Evolutionary conservation across 2,113 vertebrate species (phyloP), one percentile per base, ranked within the genome.

Genomic region (Neogale vison): DNA sequence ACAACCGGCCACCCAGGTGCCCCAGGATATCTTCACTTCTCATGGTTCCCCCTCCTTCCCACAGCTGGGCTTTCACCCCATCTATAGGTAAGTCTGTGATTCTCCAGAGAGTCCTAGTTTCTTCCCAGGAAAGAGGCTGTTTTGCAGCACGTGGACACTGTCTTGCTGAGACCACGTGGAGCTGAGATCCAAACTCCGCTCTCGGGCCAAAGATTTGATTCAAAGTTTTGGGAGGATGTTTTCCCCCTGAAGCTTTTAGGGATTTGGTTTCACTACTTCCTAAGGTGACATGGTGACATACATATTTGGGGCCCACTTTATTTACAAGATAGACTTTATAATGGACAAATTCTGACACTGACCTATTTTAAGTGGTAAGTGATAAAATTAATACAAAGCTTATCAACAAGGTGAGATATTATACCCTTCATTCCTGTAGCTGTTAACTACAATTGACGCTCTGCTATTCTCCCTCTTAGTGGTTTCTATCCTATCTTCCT

Each of bases 361-460:
- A 36, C 45, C 23, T 55, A 52, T 57, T 72, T 63, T 21, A 57
- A 92, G 63, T 10, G 47, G 20, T 39, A 39, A 84, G 11, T 31
- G 77, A 24, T 79, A 63, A 94, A 88, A 79, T n/a, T 42, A 59
- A 71, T 57, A 45, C 5, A 85, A 94, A 81, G 45, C 18, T 67
- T 5, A 0, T 42, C 31, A 71, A 77, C 4, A n/a, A 92, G 77
- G 69, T 26, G 11, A 0, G 24, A 31, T 29, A 36, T 39, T 3
- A 24, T 11, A 10, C 31, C 24, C 45, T 84, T 83, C 63, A 63
- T 84, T 81, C 88, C 52, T 7, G 2, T 2, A 52, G 83, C 69
- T 69, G 13, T 50, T 76, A 11, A 34, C 17, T 59, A 11, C 18
- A 42, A 69, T 3, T 1, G 42, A 29, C 4, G 31, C 7, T 31